These are phyloP conservation scores for Luffia ferchaultella DNA, from an alignment of 2,888 invertebrate genomes.

Conservation along the genomic window DNA sequence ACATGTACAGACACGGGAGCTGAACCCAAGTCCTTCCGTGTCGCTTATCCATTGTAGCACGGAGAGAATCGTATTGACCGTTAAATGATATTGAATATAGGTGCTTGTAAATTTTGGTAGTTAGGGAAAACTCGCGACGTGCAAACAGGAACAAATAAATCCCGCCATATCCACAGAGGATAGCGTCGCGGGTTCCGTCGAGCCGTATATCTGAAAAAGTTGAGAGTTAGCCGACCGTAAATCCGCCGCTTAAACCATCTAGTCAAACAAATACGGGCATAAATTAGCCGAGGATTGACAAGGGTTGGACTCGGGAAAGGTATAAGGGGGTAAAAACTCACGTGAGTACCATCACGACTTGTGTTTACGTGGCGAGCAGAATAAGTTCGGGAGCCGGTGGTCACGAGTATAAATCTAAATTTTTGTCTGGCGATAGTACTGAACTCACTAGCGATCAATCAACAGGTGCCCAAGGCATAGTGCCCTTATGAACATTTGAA, in stretches of 20 bases:
- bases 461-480: too few relatives aligned
- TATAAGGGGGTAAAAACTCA: background rate
- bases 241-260: slow-evolving; percentile 50
- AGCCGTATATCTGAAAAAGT: slow-evolving; percentile 1
- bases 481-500: too few relatives aligned
- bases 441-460: background rate
- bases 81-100: background rate
- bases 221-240: slow-evolving; percentile 38
- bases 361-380: background rate
- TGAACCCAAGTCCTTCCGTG: too few relatives aligned
- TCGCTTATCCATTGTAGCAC: too few relatives aligned
- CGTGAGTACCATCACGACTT: background rate
- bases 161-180: background rate
- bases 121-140: background rate
- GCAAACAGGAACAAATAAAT: background rate
- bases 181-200: background rate
- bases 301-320: slow-evolving; percentile 27
- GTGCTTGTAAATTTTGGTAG: background rate
- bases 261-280: slow-evolving; percentile 53
- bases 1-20: too few relatives aligned
- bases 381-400: background rate
- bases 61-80: too few relatives aligned
- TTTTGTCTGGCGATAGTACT: too few relatives aligned
- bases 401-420: too few relatives aligned
- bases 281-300: slow-evolving; percentile 55